These are phyloP conservation scores for Malurus melanocephalus DNA, from an alignment of 2,113 vertebrate genomes.

Conservation along the genomic window DNA sequence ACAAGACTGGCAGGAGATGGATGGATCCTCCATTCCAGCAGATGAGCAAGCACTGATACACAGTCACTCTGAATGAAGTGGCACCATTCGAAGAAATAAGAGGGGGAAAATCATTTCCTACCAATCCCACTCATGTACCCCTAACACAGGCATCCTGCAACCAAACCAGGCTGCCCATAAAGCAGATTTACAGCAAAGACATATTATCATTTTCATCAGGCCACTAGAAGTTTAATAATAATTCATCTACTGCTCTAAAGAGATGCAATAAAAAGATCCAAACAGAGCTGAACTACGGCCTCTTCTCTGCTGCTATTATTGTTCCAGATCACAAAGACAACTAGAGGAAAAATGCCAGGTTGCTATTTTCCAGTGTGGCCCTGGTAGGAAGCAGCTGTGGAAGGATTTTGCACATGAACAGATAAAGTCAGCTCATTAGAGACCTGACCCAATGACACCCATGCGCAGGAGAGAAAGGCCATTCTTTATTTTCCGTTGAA, in stretches of 20 bases:
- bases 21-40: background rate
- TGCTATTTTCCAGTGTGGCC: constrained; percentile 45
- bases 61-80: background rate
- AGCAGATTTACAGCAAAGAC: background rate
- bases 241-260: background rate
- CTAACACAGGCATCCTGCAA: background rate
- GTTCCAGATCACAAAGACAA: constrained; percentile 26
- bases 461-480: constrained; percentile 36
- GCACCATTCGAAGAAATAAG: background rate
- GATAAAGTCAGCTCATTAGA: constrained; percentile 45
- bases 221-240: constrained; percentile 3
- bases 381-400: constrained; percentile 68
- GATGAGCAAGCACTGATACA: rapidly evolving
- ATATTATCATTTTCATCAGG: background rate
- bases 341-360: constrained; percentile 43
- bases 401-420: constrained; percentile 1
- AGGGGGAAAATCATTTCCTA: background rate
- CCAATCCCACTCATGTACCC: background rate
- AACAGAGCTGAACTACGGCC: background rate
- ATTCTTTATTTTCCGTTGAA: background rate
- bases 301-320: background rate
- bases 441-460: constrained; percentile 37
- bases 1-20: background rate
- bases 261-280: constrained; percentile 24
- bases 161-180: background rate